Percentiles rank a stretch among this genome's conserved stretches.
phyloP scores from a whole-genome alignment of 2,888 invertebrate species.

The Plutella xylostella region DNA sequence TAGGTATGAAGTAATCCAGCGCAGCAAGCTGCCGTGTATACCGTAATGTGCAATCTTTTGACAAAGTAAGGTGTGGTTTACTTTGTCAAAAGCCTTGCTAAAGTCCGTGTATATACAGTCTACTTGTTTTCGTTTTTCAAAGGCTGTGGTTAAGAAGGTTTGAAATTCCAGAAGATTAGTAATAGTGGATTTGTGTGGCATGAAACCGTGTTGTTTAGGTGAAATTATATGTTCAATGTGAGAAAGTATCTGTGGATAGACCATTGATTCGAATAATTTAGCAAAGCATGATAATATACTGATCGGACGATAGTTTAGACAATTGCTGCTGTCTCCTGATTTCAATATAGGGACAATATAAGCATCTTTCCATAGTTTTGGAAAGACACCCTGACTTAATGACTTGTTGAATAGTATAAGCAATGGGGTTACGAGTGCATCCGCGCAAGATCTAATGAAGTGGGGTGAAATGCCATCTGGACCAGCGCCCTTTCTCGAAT shows the following conservation, averaged over 20 bases:
- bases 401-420: conserved; percentile 11
- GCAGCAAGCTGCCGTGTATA: not conserved
- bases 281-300: conserved; percentile 12
- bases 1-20: not conserved
- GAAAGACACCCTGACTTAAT: conserved; percentile 10
- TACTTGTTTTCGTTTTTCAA: not conserved
- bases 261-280: no score
- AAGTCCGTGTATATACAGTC: not conserved
- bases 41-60: not conserved
- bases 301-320: conserved; percentile 14
- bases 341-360: no score
- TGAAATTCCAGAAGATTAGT: not conserved
- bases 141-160: not conserved
- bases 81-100: not conserved
- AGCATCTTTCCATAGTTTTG: conserved; percentile 13
- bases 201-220: not conserved
- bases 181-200: not conserved
- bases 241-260: not conserved
- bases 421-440: not conserved
- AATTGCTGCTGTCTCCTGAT: conserved; percentile 7
- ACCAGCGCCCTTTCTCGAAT: not conserved
- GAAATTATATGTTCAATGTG: not conserved
- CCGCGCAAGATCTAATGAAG: not conserved
- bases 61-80: not conserved
- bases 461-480: not conserved